phyloP scores from a whole-genome alignment of 2,113 vertebrate species.

The Tenrec ecaudatus region DNA sequence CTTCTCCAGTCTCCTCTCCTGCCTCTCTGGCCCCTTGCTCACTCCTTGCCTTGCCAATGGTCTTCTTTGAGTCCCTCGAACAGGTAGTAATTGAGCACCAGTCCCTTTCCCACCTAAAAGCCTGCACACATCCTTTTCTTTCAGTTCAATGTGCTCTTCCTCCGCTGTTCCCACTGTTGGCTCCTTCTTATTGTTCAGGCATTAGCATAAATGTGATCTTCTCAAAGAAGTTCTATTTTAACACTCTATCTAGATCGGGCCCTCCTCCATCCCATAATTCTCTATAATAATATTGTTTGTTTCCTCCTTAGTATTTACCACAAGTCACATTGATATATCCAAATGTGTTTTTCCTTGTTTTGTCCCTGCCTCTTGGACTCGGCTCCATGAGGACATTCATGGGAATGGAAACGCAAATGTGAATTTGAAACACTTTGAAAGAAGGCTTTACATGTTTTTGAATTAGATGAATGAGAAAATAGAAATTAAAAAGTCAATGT shows the following conservation, averaged over 20 bases:
- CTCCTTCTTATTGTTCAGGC: constrained; percentile 20
- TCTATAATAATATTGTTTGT: not conserved
- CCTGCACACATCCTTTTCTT: not conserved
- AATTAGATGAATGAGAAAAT: constrained; percentile 45
- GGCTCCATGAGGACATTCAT: not conserved
- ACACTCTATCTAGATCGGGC: not conserved
- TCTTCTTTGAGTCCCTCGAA: not conserved
- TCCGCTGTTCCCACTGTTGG: not conserved
- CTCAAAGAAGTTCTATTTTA: constrained; percentile 10
- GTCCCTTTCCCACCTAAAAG: not conserved
- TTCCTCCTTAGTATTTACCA: constrained; percentile 21
- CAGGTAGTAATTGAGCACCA: not conserved
- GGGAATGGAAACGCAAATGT: constrained; percentile 4
- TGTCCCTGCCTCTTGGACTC: constrained; percentile 28
- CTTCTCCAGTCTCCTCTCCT: not conserved
- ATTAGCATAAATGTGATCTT: not conserved
- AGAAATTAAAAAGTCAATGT: not conserved
- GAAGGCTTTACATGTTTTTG: not conserved
- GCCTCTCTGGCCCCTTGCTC: not conserved
- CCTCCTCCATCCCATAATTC: not conserved
- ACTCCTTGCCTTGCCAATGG: not conserved
- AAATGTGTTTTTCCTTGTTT: constrained; percentile 8
- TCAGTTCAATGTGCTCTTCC: not conserved
- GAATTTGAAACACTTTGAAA: constrained; percentile 37
- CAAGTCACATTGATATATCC: constrained; percentile 6